Evolutionary conservation across 2,797 vertebrate species (phyloP), one percentile per base, ranked within the genome.

Genomic region (Salarias fasciatus): DNA sequence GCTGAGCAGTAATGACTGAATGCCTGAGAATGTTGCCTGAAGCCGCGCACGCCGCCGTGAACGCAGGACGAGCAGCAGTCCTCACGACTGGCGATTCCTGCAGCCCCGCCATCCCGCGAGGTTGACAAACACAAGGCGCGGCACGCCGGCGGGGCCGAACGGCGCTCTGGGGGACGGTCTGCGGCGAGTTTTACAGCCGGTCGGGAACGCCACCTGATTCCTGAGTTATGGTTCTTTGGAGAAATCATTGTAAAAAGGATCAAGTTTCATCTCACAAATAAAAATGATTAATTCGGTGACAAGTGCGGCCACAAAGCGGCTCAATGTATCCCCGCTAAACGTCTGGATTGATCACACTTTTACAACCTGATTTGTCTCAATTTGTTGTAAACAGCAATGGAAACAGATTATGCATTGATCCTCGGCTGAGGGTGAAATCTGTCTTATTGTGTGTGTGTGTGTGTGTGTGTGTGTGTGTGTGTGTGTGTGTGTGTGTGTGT

Each of bases 1-100:
- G 79, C 72, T 85, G 75, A 88, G 74, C 88, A 75, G 80, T 83
- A 84, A 82, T 84, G 83, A 84, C 59, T 67, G 68, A 85, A 77
- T 46, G 68, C 53, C 54, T 60, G 63, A 73, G 54, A 24, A 63
- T 65, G 52, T 10, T 65, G 82, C 84, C 77, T 46, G 24, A 52
- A 80, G 84, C 84, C 45, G 47, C 13, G 43, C 53, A 54, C 24
- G 11, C 13, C 31, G 14, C 6, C 18, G 53, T 54, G 58, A 53
- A 9, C 41, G 10, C 12, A 24, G 31, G 31, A n/a, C n/a, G n/a
- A n/a, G n/a, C n/a, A n/a, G n/a, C n/a, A n/a, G n/a, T n/a, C n/a
- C n/a, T n/a, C n/a, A n/a, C n/a, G n/a, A n/a, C n/a, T n/a, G n/a
- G n/a, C n/a, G n/a, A n/a, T n/a, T n/a, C n/a, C n/a, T n/a, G n/a